Evolutionary conservation across 1,140 invertebrate genomes (phyloP), one percentile per base, ranked within the genome.

Genomic region (Drosophila punjabiensis): DNA sequence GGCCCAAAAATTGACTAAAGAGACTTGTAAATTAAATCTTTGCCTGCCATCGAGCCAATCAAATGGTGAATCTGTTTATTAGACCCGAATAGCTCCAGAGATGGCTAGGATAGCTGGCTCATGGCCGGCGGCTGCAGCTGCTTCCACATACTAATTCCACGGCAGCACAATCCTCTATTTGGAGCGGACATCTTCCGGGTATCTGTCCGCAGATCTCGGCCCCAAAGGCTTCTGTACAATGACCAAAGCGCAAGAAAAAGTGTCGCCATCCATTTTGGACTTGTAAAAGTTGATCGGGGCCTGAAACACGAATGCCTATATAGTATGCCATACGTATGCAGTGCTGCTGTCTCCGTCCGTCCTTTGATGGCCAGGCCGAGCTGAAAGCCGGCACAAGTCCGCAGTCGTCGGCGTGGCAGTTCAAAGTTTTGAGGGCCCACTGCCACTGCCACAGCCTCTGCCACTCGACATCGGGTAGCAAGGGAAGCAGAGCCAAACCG

Each of bases 311-410:
- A 86, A 81, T 81, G 79, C 76, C 75, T 83, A 81, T 63, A 45
- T 33, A 43, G 28, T 39, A 65, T 65, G 56, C 50, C 30, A 60
- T 82, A 76, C 45, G 79, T 35, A 63, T 62, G 63, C 59, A 74
- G 18, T 39, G 53, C 43, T 39, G 37, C 56, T 68, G 79, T 65
- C 58, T 50, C 14, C 39, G 81, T 85, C 66, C 74, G 83, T 87
- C 65, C 75, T 60, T 90, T 89, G 85, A 89, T 90, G 86, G 78
- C 70, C 79, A 69, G 69, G 76, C 74, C 79, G 76, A 86, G 84
- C 78, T 92, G 90, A 92, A 92, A 87, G 90, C 53, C 90, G 90
- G 90, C 90, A 92, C 90, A 92, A 92, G 90, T 87, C 74, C 48
- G 75, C 76, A 91, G 90, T 92, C 90, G 83, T 73, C 71, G 73